Evolutionary conservation across 2,888 invertebrate genomes (phyloP).

Genomic region (Nudaria mundana): DNA sequence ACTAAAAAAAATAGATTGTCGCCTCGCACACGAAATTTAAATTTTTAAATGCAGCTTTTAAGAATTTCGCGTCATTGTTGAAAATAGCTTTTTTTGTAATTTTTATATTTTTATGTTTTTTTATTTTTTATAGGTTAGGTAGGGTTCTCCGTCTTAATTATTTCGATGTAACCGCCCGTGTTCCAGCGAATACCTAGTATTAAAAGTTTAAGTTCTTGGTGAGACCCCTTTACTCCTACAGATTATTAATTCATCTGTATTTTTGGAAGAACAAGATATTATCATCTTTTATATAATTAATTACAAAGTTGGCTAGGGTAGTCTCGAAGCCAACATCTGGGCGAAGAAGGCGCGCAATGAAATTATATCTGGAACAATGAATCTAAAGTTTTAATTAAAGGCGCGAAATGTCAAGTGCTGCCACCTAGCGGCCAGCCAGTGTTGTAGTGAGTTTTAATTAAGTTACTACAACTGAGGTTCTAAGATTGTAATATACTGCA

Average conservation of each 20-base stretch:
- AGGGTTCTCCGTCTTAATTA: too few species aligned
- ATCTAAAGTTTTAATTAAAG: conserved; percentile 68
- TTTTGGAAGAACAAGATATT: conserved; percentile 16
- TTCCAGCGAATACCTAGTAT: too few species aligned
- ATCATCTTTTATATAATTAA: conserved; percentile 35
- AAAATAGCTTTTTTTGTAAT: too few species aligned
- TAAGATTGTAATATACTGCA: background rate
- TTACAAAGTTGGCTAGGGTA: conserved; percentile 33
- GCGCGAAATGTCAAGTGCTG: conserved; percentile 39
- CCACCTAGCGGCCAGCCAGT: conserved; percentile 19
- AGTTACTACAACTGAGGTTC: background rate
- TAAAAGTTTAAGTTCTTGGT: too few species aligned
- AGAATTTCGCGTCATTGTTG: too few species aligned
- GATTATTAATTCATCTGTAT: conserved; percentile 19
- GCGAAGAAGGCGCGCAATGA: conserved; percentile 38
- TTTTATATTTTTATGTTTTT: too few species aligned
- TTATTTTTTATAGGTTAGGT: too few species aligned
- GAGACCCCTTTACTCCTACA: too few species aligned
- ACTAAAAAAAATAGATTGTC: too few species aligned
- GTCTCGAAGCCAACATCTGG: conserved; percentile 39
- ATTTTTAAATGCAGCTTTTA: too few species aligned
- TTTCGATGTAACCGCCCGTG: too few species aligned
- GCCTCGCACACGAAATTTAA: too few species aligned
- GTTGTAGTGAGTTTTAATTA: conserved; percentile 27
- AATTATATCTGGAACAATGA: conserved; percentile 51